Conservation (phyloP, 2,888 invertebrate species). For the Pristionchus japonicus region DNA sequence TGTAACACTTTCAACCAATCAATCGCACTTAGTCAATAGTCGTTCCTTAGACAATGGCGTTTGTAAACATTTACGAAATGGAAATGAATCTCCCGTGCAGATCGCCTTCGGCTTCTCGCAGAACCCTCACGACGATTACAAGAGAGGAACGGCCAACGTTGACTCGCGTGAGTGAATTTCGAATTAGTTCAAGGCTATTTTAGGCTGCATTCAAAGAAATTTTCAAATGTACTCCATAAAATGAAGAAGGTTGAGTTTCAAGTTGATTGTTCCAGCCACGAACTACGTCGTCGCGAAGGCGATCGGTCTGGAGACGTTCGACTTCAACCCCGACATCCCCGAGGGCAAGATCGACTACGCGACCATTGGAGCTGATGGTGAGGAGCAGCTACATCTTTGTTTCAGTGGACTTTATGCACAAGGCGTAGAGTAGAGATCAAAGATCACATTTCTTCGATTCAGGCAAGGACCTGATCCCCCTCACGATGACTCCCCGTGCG, state of each 20-base stretch:
- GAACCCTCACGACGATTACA: conserved; percentile 61
- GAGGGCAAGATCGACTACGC: conserved; percentile 67
- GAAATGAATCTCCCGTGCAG: no score
- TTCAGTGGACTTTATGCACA: no score
- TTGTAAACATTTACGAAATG: no score
- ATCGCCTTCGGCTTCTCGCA: conserved; percentile 65
- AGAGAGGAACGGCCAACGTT: conserved; percentile 57
- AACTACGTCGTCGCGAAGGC: conserved; percentile 63
- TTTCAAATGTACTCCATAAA: not conserved
- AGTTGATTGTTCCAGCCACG: conserved; percentile 53
- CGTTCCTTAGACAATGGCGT: no score
- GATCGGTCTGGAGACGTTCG: conserved; percentile 58
- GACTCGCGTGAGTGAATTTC: conserved; percentile 57
- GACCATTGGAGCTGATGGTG: conserved; percentile 50
- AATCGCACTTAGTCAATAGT: no score
- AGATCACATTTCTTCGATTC: not conserved
- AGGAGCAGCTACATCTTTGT: no score
- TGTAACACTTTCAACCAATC: no score
- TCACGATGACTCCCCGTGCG: conserved; percentile 22
- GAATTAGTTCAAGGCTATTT: no score
- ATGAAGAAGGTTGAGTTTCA: no score
- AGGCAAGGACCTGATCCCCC: conserved; percentile 36
- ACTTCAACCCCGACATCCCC: conserved; percentile 54
- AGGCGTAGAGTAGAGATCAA: no score
- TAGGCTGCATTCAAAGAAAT: not conserved